Conservation (phyloP, 2,888 invertebrate genomes). For the Lutraria lutraria region DNA sequence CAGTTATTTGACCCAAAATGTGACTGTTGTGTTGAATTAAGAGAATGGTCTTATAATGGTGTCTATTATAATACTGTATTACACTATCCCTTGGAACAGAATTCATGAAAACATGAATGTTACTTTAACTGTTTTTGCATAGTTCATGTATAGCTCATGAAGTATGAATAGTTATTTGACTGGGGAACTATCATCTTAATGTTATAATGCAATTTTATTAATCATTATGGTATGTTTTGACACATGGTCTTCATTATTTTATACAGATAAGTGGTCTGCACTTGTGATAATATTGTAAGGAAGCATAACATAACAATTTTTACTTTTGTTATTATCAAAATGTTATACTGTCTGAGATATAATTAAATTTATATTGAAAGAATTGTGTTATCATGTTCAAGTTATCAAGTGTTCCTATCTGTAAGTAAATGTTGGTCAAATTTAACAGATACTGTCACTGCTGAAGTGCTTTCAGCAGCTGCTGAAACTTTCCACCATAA, state of each 20-base stretch:
- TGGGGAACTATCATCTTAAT: not conserved
- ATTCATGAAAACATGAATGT: too few species aligned
- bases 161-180: too few species aligned
- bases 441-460: not conserved
- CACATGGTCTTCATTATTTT: not conserved
- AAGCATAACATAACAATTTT: not conserved
- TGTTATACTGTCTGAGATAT: constrained; percentile 2
- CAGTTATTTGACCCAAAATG: too few species aligned
- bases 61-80: too few species aligned
- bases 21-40: too few species aligned
- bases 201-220: not conserved
- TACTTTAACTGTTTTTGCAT: too few species aligned
- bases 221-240: not conserved
- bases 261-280: not conserved
- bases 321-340: not conserved
- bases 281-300: not conserved
- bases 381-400: constrained; percentile 2
- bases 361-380: constrained; percentile 3
- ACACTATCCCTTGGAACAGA: too few species aligned
- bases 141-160: too few species aligned
- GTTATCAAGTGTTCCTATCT: not conserved
- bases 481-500: not conserved
- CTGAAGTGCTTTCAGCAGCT: not conserved
- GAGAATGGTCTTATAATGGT: too few species aligned
- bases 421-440: not conserved